phyloP scores from a whole-genome alignment of 2,888 invertebrate genomes.

The Synanthedon formicaeformis region DNA sequence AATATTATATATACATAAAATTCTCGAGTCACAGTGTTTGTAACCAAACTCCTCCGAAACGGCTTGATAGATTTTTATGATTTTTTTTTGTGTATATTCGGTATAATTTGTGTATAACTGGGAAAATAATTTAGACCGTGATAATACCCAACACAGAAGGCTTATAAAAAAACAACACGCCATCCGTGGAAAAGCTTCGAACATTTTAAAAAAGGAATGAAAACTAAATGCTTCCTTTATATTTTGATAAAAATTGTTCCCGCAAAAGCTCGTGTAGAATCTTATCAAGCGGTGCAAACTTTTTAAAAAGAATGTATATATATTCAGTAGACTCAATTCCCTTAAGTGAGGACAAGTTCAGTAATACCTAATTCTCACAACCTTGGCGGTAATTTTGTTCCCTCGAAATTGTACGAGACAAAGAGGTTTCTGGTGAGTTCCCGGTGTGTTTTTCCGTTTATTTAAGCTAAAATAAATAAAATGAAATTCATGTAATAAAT shows the following conservation, averaged over 20 bases:
- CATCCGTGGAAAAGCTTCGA: too few relatives aligned
- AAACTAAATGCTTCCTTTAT: background rate
- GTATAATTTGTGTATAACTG: too few relatives aligned
- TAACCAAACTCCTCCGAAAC: too few relatives aligned
- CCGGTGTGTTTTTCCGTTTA: background rate
- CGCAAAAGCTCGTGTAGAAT: background rate
- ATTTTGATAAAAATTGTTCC: background rate
- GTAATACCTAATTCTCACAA: conserved; percentile 16
- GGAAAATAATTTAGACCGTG: too few relatives aligned
- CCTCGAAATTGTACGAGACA: conserved; percentile 15
- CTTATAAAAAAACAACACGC: too few relatives aligned
- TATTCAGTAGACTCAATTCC: background rate
- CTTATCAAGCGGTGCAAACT: background rate
- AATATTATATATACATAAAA: too few relatives aligned
- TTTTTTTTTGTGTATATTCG: too few relatives aligned
- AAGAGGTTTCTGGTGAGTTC: conserved; percentile 9
- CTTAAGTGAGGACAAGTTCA: conserved; percentile 8
- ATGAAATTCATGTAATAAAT: too few relatives aligned
- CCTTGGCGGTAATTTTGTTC: conserved; percentile 17
- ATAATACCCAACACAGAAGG: too few relatives aligned
- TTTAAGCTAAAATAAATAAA: too few relatives aligned
- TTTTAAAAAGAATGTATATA: background rate
- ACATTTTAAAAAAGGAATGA: background rate
- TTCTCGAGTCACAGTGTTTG: too few relatives aligned
- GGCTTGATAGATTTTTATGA: too few relatives aligned